Evolutionary conservation across 2,113 vertebrate genomes (phyloP).

Genomic region (Chaenocephalus aceratus): DNA sequence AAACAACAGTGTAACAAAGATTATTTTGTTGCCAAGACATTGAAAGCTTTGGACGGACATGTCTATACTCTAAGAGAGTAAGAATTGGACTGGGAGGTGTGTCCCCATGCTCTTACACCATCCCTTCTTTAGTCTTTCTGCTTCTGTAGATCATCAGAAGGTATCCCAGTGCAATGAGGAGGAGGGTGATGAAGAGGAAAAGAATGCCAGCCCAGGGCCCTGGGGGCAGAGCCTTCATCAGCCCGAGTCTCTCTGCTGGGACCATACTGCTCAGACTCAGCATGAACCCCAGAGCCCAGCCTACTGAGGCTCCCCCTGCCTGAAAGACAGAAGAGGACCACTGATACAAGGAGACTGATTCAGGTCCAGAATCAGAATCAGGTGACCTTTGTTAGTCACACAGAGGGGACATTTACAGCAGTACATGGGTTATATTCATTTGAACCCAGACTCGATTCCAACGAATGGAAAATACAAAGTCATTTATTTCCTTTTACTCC

Average conservation of each 20-base stretch:
- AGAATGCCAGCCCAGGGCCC: constrained; percentile 80
- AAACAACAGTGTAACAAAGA: neutral
- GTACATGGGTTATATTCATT: neutral
- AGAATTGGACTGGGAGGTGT: neutral
- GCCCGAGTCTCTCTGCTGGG: constrained; percentile 60
- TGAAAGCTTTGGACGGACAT: neutral
- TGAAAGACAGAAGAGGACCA: constrained; percentile 59
- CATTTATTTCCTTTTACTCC: neutral
- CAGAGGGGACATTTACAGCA: neutral
- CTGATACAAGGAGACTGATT: no score
- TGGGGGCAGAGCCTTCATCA: constrained; percentile 64
- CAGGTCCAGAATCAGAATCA: no score
- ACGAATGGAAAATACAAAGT: neutral
- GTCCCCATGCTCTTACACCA: constrained; percentile 45
- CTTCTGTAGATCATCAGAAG: constrained; percentile 27
- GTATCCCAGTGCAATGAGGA: constrained; percentile 52
- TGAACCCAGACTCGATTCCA: neutral
- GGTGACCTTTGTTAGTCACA: no score
- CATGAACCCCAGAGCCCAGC: constrained; percentile 94
- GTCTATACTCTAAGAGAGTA: neutral
- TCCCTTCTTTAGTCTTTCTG: constrained; percentile 13
- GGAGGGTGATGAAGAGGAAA: constrained; percentile 66
- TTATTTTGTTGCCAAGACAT: neutral
- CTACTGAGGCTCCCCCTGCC: constrained; percentile 80
- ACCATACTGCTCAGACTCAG: constrained; percentile 87